Evolutionary conservation across 2,113 vertebrate species (phyloP), one percentile per base, ranked within the genome.

Genomic region (Archilochus colubris): DNA sequence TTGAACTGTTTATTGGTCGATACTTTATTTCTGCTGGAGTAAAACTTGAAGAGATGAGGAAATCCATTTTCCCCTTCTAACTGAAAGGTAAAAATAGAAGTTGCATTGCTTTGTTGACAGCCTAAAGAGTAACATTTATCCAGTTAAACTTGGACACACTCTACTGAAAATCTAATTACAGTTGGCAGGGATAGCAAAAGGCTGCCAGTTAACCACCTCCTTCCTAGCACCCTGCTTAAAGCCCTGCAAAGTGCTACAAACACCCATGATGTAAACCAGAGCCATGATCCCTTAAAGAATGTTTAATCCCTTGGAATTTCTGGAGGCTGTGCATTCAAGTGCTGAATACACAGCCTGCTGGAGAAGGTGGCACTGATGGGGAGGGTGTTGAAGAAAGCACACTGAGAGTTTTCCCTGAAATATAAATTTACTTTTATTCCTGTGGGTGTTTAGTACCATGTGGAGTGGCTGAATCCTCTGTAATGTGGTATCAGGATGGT

Each of bases 271-370:
- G 81, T 51, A 46, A 88, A 74, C 12, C 38, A 74, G 78, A 43
- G 57, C 21, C 55, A 1, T 73, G 86, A 96, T 96, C 89, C 91
- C 80, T 61, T 86, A 8, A 88, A 57, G 93, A 96, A 95, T 93
- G 88, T 51, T 64, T 69, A 94, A 95, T 92, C 86, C 86, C n/a
- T 25, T 66, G 25, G 30, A 16, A 1, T 27, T 88, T 64, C 44
- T 28, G 44, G 48, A 63, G 28, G 44, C 64, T 84, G 50, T 57
- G 14, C 15, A 1, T 63, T 63, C 50, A 16, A 12, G 7, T 25
- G 30, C 48, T 87, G 22, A 20, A 51, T 11, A 3, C 7, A 40
- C 76, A 64, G 10, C 46, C 1, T 17, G 23, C 61, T 46, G 50
- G 38, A 73, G 33, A 59, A 74, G 79, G 33, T 73, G 59, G 21